These are phyloP conservation scores for Patella vulgata DNA, from an alignment of 1,140 invertebrate genomes.

Conservation along the genomic window DNA sequence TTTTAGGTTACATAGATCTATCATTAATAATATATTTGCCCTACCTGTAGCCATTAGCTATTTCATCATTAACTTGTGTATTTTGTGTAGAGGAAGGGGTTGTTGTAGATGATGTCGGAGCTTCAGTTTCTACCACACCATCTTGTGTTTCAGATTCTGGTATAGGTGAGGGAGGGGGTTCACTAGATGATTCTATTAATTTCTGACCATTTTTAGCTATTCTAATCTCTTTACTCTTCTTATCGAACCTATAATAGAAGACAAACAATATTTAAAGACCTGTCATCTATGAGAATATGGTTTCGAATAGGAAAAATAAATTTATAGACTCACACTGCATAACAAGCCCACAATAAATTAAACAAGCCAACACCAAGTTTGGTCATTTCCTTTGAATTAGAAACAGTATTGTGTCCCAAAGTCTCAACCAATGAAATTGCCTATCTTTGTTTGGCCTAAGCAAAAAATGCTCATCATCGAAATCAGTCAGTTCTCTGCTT, in stretches of 20 bases:
- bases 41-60: constrained; percentile 64
- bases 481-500: too few species aligned
- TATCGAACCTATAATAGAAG: constrained; percentile 42
- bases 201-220: constrained; percentile 26
- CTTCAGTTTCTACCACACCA: constrained; percentile 48
- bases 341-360: too few species aligned
- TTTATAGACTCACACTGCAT: not conserved
- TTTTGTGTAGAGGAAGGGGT: constrained; percentile 34
- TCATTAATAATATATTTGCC: not conserved
- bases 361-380: too few species aligned
- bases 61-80: constrained; percentile 54
- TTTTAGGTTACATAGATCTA: too few species aligned
- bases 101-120: constrained; percentile 58
- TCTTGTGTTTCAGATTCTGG: constrained; percentile 40
- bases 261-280: constrained; percentile 18
- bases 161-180: constrained; percentile 41
- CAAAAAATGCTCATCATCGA: too few species aligned
- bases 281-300: not conserved
- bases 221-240: constrained; percentile 38
- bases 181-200: constrained; percentile 27
- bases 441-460: too few species aligned
- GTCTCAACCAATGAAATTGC: too few species aligned
- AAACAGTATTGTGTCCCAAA: too few species aligned
- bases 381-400: too few species aligned
- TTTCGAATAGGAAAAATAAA: not conserved